Percentiles rank a stretch among this genome's conserved stretches.
phyloP scores from a whole-genome alignment of 2,888 invertebrate species.

The Cryptophagus acutangulus region DNA sequence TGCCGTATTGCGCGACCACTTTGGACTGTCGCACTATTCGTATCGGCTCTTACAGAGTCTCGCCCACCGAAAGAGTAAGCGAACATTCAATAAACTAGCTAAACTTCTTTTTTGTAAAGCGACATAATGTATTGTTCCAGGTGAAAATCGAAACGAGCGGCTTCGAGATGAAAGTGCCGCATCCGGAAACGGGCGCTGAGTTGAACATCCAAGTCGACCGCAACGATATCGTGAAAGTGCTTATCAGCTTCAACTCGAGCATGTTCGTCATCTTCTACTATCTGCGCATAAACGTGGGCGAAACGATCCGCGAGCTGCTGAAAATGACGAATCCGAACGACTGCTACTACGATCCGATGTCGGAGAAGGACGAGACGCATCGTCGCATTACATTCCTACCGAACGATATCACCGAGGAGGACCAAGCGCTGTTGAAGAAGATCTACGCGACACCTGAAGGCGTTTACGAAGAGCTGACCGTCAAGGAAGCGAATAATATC shows the following conservation, averaged over 20 bases:
- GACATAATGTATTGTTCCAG: constrained; percentile 27
- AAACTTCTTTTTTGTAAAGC: too few relatives aligned
- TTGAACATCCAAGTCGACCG: constrained; percentile 63
- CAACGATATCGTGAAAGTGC: constrained; percentile 66
- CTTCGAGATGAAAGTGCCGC: constrained; percentile 54
- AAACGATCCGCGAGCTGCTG: constrained; percentile 62
- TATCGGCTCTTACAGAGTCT: constrained; percentile 79
- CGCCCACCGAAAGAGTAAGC: constrained; percentile 67
- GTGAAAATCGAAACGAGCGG: constrained; percentile 36
- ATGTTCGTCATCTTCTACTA: constrained; percentile 79
- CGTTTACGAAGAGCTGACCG: constrained; percentile 65
- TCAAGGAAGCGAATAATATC: constrained; percentile 76
- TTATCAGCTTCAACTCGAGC: constrained; percentile 71
- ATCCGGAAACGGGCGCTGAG: constrained; percentile 52
- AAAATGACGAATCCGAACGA: constrained; percentile 60
- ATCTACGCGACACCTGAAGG: constrained; percentile 52
- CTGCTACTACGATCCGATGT: constrained; percentile 56
- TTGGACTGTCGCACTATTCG: constrained; percentile 67
- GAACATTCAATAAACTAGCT: constrained; percentile 27
- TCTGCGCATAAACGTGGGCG: constrained; percentile 63
- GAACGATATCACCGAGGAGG: constrained; percentile 62
- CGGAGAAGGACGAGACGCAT: constrained; percentile 59
- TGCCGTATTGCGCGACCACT: too few relatives aligned
- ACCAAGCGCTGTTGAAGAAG: constrained; percentile 58
- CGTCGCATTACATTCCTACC: constrained; percentile 74